phyloP scores from a whole-genome alignment of 1,140 invertebrate species.

The Stegodyphus mimosarum region DNA sequence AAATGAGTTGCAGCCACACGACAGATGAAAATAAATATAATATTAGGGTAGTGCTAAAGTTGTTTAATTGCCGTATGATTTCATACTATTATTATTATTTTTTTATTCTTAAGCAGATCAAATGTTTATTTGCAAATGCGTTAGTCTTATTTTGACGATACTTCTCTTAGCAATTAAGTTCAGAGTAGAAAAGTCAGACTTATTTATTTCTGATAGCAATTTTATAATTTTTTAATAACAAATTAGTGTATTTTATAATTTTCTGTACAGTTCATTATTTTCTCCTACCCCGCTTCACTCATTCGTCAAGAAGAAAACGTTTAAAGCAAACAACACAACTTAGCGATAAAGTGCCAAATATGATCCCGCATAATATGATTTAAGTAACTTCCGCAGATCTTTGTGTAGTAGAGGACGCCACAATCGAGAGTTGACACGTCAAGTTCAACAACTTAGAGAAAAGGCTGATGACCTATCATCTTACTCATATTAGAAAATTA shows the following conservation, averaged over 20 bases:
- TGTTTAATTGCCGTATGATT: background rate
- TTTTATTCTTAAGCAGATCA: background rate
- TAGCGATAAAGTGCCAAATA: conserved; percentile 34
- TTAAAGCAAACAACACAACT: background rate
- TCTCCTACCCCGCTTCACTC: background rate
- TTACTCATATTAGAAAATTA: no score
- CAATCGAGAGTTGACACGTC: conserved; percentile 37
- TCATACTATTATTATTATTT: background rate
- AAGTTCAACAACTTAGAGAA: conserved; percentile 43
- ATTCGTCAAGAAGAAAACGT: background rate
- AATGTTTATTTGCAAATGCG: background rate
- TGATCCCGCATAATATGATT: background rate
- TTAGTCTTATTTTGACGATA: background rate
- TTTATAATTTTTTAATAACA: background rate
- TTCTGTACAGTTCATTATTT: background rate
- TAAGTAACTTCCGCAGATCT: conserved; percentile 27
- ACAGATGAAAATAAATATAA: background rate
- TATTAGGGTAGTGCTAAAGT: background rate
- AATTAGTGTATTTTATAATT: background rate
- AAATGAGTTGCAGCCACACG: background rate
- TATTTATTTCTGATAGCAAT: background rate
- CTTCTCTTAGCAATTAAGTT: background rate
- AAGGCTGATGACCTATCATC: conserved; percentile 33
- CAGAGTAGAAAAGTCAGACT: background rate
- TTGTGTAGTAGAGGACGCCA: conserved; percentile 15